Evolutionary conservation across 30 jellyfish, hydroid and myxozoan species (phyloP).

Genomic region (Haliclystus octoradiatus): DNA sequence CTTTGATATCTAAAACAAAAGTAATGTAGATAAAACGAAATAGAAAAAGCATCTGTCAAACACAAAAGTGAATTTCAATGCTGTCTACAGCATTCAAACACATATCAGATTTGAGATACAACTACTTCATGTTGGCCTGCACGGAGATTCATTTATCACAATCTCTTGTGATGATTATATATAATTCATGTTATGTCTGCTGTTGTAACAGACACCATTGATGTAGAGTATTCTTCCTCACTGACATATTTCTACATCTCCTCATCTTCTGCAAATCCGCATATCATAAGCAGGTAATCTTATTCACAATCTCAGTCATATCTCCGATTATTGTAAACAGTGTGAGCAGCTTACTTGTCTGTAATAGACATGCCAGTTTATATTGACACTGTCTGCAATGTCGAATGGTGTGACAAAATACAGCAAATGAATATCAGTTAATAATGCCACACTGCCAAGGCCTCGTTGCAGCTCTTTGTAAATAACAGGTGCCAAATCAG

Average conservation of each 20-base stretch:
- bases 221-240: too few relatives aligned
- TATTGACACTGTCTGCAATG: conserved; percentile 26
- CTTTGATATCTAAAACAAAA: conserved; percentile 31
- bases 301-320: too few relatives aligned
- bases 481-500: conserved; percentile 52
- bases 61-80: neutral
- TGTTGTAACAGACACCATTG: too few relatives aligned
- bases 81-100: neutral
- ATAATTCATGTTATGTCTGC: too few relatives aligned
- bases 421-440: conserved; percentile 68
- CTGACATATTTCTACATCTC: too few relatives aligned
- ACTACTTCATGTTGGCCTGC: too few relatives aligned
- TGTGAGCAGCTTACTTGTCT: conserved; percentile 31
- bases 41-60: neutral
- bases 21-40: neutral
- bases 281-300: too few relatives aligned
- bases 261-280: too few relatives aligned
- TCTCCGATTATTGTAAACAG: too few relatives aligned
- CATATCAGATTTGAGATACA: too few relatives aligned
- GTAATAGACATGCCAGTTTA: conserved; percentile 77
- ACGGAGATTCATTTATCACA: too few relatives aligned
- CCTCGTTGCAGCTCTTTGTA: conserved; percentile 51
- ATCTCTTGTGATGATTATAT: too few relatives aligned
- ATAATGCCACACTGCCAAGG: conserved; percentile 38
- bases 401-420: conserved; percentile 83